phyloP scores from a whole-genome alignment of 2,797 vertebrate genomes.

The Eremophila alpestris region DNA sequence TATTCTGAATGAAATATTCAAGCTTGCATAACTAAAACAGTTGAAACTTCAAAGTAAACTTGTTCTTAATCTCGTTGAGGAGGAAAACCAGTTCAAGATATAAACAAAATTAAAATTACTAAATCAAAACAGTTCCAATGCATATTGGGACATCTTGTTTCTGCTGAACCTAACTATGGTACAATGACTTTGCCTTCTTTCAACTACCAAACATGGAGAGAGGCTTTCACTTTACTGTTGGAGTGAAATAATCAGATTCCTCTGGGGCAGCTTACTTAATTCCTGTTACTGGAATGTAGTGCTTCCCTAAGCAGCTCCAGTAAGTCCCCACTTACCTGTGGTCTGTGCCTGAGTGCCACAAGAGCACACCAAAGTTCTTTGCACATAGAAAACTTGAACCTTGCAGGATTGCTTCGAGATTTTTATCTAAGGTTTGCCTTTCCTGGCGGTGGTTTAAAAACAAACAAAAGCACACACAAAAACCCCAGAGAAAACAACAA shows the following conservation, averaged over 20 bases:
- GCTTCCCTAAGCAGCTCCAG: not conserved
- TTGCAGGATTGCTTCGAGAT: not conserved
- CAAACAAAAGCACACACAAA: not conserved
- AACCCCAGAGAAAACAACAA: not conserved
- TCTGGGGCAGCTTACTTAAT: not conserved
- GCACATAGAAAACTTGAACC: not conserved
- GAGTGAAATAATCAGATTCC: not conserved
- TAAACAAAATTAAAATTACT: conserved; percentile 30
- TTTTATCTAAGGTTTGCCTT: not conserved
- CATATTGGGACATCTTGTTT: not conserved
- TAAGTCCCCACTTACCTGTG: not conserved
- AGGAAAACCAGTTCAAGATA: conserved; percentile 16
- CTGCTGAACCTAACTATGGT: not conserved
- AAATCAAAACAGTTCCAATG: not conserved
- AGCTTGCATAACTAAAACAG: conserved; percentile 19
- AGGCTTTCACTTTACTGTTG: not conserved
- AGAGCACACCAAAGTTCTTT: not conserved
- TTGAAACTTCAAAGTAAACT: conserved; percentile 51
- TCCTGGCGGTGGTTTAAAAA: not conserved
- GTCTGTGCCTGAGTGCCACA: not conserved
- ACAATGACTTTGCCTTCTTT: not conserved
- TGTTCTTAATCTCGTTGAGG: not conserved
- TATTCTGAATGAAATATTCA: conserved; percentile 46
- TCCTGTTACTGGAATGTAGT: not conserved
- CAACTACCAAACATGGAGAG: not conserved